Evolutionary conservation across 2,888 invertebrate species (phyloP), one percentile per base, ranked within the genome.

Genomic region (Cerceris rybyensis): DNA sequence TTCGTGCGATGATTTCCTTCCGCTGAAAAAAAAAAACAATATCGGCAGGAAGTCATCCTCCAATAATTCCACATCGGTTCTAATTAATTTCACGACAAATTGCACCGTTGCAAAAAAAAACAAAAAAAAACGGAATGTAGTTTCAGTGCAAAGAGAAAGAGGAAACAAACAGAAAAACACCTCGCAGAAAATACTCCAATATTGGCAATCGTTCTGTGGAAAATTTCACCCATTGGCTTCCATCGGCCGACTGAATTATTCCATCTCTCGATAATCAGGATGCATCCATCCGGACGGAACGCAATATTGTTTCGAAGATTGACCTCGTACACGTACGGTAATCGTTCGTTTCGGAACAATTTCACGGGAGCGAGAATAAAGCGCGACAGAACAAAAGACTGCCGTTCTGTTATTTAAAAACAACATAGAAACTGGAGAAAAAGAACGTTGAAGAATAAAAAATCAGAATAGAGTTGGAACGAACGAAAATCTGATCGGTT

Each of bases 251-350:
- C 73, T 82, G 73, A 82, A 81, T 81, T 85, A 83, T 68, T 81
- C 72, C 57, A 70, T 78, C 63, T 75, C 64, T 61, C 75, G 75
- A 80, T 83, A 83, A 84, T 86, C 83, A 77, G 63, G 75, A 59
- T 69, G 60, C 71, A 58, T 60, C 65, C 82, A 59, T 64, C 67
- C 71, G 70, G 66, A 74, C 63, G 70, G 60, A 64, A 74, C 70
- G 72, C 65, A 73, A 55, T 64, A 67, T 70, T 75, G 81, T 78
- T 71, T 63, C 78, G 63, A 82, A 71, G 75, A 78, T 67, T 64
- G 57, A 28, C 28, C 74, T 50, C 54, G 69, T 13, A 13, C 52
- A 42, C 64, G 63, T 50, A 52, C 8, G 41, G 13, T 14, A 65
- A 65, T 41, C 52, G 59, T n/a, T 68, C 70, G 69, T 68, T 77